These are phyloP conservation scores for Pygoscelis antarcticus DNA, from an alignment of 2,113 vertebrate genomes.

Conservation along the genomic window DNA sequence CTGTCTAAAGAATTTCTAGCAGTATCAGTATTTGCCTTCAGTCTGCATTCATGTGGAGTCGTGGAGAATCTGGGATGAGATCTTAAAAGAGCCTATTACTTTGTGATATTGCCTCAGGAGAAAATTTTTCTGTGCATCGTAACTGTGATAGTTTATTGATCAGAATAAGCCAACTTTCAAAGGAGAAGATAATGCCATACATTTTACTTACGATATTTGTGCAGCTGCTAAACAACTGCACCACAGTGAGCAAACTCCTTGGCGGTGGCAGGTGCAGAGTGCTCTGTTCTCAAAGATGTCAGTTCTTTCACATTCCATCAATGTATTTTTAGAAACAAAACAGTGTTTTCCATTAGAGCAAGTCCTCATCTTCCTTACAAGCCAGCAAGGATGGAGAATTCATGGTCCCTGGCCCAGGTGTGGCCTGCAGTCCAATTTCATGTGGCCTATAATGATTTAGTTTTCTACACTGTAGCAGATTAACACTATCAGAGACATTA, in stretches of 20 bases:
- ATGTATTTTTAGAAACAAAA: not conserved
- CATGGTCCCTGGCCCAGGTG: not conserved
- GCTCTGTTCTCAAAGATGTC: not conserved
- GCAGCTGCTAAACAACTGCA: not conserved
- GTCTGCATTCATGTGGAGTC: not conserved
- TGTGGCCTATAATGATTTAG: not conserved
- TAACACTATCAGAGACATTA: not conserved
- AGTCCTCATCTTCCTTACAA: not conserved
- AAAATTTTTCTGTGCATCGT: not conserved
- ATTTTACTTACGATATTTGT: not conserved
- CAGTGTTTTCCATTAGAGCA: not conserved
- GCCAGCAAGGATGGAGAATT: not conserved
- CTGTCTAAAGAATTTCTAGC: not conserved
- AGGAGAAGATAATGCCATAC: not conserved
- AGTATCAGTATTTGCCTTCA: not conserved
- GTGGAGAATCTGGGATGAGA: not conserved
- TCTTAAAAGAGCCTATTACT: not conserved
- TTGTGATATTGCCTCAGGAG: not conserved
- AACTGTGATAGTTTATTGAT: conserved; percentile 42
- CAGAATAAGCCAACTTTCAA: not conserved
- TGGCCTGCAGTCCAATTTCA: not conserved
- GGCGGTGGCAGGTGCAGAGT: not conserved
- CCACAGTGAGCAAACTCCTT: not conserved
- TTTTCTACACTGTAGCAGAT: not conserved
- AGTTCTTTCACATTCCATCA: not conserved